Conservation (phyloP, 2,888 invertebrate species). For the Latheticus oryzae region DNA sequence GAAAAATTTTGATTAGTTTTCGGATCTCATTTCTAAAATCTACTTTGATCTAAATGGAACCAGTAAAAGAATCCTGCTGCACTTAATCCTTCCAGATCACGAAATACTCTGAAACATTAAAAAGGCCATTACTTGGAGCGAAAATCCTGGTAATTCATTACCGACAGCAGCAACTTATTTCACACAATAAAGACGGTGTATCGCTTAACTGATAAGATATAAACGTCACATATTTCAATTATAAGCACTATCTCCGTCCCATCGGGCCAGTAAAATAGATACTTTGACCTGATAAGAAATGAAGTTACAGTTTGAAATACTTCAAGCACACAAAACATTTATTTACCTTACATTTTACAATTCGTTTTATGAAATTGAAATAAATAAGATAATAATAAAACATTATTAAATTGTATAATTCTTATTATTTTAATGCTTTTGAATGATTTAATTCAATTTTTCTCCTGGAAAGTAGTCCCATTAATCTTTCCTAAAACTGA, state of each 20-base stretch:
- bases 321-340: no score
- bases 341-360: no score
- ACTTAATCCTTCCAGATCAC: conserved; percentile 16
- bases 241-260: conserved; percentile 31
- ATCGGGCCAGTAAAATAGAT: conserved; percentile 36
- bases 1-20: background rate
- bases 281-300: conserved; percentile 32
- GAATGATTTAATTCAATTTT: conserved; percentile 33
- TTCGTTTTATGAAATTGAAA: no score
- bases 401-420: no score
- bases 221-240: conserved; percentile 43
- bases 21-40: no score
- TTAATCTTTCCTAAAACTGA: conserved; percentile 35
- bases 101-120: conserved; percentile 15
- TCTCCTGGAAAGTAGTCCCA: conserved; percentile 26
- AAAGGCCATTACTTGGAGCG: conserved; percentile 12
- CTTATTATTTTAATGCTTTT: no score
- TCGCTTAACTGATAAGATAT: conserved; percentile 32
- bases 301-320: conserved; percentile 27
- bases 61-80: background rate
- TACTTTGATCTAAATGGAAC: no score
- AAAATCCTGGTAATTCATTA: conserved; percentile 28
- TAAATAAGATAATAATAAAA: no score
- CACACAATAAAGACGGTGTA: conserved; percentile 25
- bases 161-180: conserved; percentile 15